Percentiles rank a stretch among this genome's conserved stretches.
Evolutionary conservation across 2,888 invertebrate species (phyloP).

Genomic region (Cordilura impudica): DNA sequence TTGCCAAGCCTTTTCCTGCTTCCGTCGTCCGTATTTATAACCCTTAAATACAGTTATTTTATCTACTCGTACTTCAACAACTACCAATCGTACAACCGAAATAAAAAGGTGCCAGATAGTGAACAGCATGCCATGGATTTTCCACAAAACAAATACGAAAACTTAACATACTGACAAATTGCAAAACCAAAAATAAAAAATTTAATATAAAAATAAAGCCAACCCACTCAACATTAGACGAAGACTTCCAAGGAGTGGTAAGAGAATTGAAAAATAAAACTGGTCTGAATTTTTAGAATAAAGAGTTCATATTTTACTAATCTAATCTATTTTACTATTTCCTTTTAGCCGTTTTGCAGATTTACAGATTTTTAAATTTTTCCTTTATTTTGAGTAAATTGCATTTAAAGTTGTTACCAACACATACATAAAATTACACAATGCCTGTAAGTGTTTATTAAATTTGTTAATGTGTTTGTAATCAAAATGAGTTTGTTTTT

Average conservation of each 20-base stretch:
- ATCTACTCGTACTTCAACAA: slow-evolving; percentile 17
- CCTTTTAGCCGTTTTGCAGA: too few relatives aligned
- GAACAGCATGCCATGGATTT: slow-evolving; percentile 28
- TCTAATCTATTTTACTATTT: too few relatives aligned
- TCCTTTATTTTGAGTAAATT: too few relatives aligned
- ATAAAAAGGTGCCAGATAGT: slow-evolving; percentile 1
- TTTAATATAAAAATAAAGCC: neutral
- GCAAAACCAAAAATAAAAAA: neutral
- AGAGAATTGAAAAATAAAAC: neutral
- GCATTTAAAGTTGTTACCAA: too few relatives aligned
- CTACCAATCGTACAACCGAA: neutral
- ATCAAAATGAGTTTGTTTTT: too few relatives aligned
- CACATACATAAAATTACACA: too few relatives aligned
- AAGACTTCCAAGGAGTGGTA: slow-evolving; percentile 12
- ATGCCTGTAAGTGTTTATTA: too few relatives aligned
- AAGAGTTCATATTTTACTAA: too few relatives aligned
- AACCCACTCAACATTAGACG: neutral
- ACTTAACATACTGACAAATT: slow-evolving; percentile 38
- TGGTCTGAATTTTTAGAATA: slow-evolving; percentile 3
- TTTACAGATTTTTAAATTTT: too few relatives aligned
- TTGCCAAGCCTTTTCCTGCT: slow-evolving; percentile 60
- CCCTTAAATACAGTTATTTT: slow-evolving; percentile 27
- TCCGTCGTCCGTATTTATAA: slow-evolving; percentile 36
- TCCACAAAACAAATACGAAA: slow-evolving; percentile 12
- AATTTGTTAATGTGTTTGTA: too few relatives aligned